Evolutionary conservation across 2,113 vertebrate genomes (phyloP).

Genomic region (Pelobates fuscus): DNA sequence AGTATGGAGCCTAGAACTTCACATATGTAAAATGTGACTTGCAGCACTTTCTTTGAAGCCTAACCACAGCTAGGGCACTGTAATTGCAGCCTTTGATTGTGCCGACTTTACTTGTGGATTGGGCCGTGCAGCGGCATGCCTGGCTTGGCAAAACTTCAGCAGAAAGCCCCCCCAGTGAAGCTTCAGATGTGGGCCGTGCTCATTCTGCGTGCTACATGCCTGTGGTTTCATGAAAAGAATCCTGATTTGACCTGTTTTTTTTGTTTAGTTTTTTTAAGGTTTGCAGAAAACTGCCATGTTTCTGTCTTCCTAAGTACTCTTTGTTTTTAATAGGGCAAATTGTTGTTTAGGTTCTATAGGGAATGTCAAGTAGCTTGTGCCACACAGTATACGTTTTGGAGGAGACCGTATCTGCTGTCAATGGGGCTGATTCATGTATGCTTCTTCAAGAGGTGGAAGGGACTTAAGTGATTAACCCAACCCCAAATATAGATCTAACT

Average conservation of each 20-base stretch:
- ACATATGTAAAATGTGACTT: conserved; percentile 70
- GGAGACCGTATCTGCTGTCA: no score
- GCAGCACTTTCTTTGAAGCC: conserved; percentile 83
- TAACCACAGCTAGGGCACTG: conserved; percentile 78
- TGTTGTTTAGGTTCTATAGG: no score
- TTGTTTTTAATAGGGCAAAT: neutral
- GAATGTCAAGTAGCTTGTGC: neutral
- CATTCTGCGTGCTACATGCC: conserved; percentile 78
- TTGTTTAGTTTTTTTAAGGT: conserved; percentile 57
- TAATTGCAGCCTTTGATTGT: conserved; percentile 87
- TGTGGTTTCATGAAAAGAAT: conserved; percentile 82
- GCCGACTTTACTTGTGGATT: conserved; percentile 68
- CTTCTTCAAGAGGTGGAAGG: no score
- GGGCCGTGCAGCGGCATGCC: conserved; percentile 67
- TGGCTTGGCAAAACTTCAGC: conserved; percentile 72
- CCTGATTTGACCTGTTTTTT: conserved; percentile 68
- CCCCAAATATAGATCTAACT: no score
- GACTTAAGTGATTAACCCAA: no score
- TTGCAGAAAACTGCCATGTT: conserved; percentile 55
- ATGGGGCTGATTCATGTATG: no score
- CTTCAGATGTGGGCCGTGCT: conserved; percentile 86
- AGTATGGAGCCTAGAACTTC: conserved; percentile 58
- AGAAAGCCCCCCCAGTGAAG: conserved; percentile 74
- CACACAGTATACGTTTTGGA: neutral
- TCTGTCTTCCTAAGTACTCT: neutral